Base-by-base conservation (phyloP, 1,140 invertebrate species). In the Yoshiicerus persimilis region DNA sequence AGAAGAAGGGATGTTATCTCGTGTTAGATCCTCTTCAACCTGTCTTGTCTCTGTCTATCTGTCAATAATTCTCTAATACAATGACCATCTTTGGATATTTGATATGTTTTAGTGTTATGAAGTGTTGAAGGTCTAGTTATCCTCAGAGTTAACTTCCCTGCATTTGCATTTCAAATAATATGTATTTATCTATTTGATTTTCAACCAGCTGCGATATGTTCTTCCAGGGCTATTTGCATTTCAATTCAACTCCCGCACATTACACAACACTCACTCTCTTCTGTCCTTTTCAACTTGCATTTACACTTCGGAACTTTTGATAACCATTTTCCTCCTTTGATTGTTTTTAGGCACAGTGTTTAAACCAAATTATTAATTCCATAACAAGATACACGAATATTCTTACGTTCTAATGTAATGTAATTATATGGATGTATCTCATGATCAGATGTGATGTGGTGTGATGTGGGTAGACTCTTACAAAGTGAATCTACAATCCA, bases 11-110 rank as follows among this genome's bases (percentile, higher is more conserved):
- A 80, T 80, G 32, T 80, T 80, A 80, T 80, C 75, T 80, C 75
- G 75, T 80, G 75, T 80, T n/a, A n/a, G 75, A 80, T 80, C 75
- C 75, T 80, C 75, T 80, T 80, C 75, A 80, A 80, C 75, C 75
- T 80, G 75, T 80, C 75, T 25, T 70, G 66, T 70, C 34, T 80
- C 25, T 70, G 66, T 70, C 34, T 80, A 34, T 16, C 75, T 80
- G 75, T 80, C 75, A 80, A 80, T 80, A 80, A 70, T 80, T 80
- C 32, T 80, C 75, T 36, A 80, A 80, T 38, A 80, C 75, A 80
- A 80, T 80, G 75, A 80, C 75, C 75, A 80, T 80, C 75, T 80
- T 80, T 80, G 75, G 75, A 20, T 34, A 36, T n/a, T 80, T 80
- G 32, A 80, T 80, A 9, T 80, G 75, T 80, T 80, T 80, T 80